Base-by-base conservation (phyloP, 1,140 invertebrate genomes). In the Drosophila burlai region DNA sequence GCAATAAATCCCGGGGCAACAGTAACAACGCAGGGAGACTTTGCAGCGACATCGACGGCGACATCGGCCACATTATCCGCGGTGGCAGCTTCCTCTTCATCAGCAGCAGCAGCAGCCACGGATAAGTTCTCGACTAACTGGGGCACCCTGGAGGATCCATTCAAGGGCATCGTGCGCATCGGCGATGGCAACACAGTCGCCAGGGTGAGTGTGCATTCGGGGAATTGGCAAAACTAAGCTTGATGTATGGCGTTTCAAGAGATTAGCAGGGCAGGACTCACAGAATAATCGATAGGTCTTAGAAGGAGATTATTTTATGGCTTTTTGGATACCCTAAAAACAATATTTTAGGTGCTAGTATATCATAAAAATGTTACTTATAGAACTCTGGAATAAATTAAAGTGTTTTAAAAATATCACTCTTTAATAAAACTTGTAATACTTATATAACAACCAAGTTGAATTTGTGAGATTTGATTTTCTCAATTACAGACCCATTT, bases 1-100 rank as follows among this genome's bases (percentile, higher is more conserved):
- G 50, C 74, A 54, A 63, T 82, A 58, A 69, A 69, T 69, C 60
- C 91, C 94, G 95, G 71, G 93, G 96, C 0, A 94, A 95, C 68
- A 45, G 49, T 67, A 81, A 64, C 67, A 71, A 57, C 80, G 55
- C 54, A 40, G 24, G 36, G 36, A 26, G 54, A 57, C 31, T 50
- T 31, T 54, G 34, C 73, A 68, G 45, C 42, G 26, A 64, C 45
- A 83, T 57, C 84, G 49, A 26, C 72, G 61, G 59, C 73, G 16
- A 58, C 73, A 67, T 52, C 80, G 38, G 46, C 61, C 66, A 40
- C 80, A 18, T 67, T 77, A 62, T 66, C 80, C 21, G 24, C 58
- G 26, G 34, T 42, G 52, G 43, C 71, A 24, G 61, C 62, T 45
- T 64, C 59, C 68, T 45, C 50, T 43, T 60, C 81, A 34, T 43